Evolutionary conservation across 2,113 vertebrate genomes (phyloP), one percentile per base, ranked within the genome.

Genomic region (Bubalus kerabau): DNA sequence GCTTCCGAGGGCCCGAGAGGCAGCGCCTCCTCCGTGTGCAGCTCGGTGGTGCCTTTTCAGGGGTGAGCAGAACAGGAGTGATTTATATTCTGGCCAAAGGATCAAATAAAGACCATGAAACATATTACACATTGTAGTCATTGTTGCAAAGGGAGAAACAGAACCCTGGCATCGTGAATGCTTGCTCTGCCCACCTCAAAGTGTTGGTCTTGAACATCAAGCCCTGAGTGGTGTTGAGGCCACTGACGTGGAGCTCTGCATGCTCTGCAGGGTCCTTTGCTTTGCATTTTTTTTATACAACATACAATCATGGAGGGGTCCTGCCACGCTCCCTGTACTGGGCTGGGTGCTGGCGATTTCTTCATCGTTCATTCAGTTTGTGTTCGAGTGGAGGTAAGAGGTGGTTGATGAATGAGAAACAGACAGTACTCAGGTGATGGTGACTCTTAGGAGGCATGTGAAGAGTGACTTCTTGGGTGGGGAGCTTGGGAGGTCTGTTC

Each of bases 1-100:
- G 0, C 32, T 59, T 26, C 0, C 32, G 6, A n/a, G 9, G 52
- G 3, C 59, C 30, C 0, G 1, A 48, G 48, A 48, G 26, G 4
- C 6, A 0, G 48, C 23, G 0, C 6, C 2, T 83, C 50, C 36
- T 43, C 5, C 12, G 7, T 9, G 13, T 11, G 10, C 57, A 2
- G 54, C 19, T 36, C 3, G 71, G 26, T 2, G 0, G 9, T 12
- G 21, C 54, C 60, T 60, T 50, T 14, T 40, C 80, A 56, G 40
- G 50, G 40, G 2, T 52, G 40, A 48, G 50, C 84, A 8, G 4
- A 36, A 7, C 21, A 32, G 7, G 10, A 5, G 4, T 13, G n/a
- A 32, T 13, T 57, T 40, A 10, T 30, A 24, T 40, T 57, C 56
- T 76, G 7, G n/a, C 16, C 54, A 52, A 82, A 67, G 14, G 21